Percentiles rank a stretch among this genome's conserved stretches.
Conservation (phyloP, 2,113 vertebrate genomes). For the Chroicocephalus ridibundus region DNA sequence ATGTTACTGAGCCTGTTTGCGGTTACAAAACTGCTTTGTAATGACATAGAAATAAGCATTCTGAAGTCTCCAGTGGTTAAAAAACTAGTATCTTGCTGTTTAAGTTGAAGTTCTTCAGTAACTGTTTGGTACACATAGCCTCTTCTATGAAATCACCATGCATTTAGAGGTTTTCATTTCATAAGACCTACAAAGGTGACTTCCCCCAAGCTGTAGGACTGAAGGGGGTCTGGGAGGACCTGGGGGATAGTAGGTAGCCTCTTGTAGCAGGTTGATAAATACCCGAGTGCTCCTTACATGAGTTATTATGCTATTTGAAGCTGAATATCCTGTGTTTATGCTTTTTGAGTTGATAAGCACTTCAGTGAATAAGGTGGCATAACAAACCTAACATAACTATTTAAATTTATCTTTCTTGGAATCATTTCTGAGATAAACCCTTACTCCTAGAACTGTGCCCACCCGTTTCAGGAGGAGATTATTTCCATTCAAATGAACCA, state of each 20-base stretch:
- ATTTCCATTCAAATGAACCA: neutral
- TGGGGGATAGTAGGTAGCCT: neutral
- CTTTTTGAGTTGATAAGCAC: neutral
- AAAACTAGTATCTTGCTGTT: neutral
- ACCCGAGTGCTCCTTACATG: fast-evolving
- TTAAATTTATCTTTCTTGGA: neutral
- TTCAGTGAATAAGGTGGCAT: neutral
- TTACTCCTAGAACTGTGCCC: neutral
- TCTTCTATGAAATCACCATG: neutral
- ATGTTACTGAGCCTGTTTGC: neutral
- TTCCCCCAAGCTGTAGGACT: neutral
- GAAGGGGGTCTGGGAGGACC: neutral
- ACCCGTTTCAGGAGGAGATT: neutral
- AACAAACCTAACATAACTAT: neutral
- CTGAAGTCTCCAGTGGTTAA: neutral
- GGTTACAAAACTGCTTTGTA: neutral
- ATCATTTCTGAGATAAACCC: neutral
- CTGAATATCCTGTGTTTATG: neutral
- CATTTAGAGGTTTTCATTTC: neutral
- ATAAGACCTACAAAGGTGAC: neutral
- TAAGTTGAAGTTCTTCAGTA: neutral
- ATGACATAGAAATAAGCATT: neutral
- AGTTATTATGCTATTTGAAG: neutral
- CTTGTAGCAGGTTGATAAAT: neutral
- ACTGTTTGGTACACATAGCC: neutral